Base-by-base conservation (phyloP, 2,797 vertebrate species). In the Melanogrammus aeglefinus region DNA sequence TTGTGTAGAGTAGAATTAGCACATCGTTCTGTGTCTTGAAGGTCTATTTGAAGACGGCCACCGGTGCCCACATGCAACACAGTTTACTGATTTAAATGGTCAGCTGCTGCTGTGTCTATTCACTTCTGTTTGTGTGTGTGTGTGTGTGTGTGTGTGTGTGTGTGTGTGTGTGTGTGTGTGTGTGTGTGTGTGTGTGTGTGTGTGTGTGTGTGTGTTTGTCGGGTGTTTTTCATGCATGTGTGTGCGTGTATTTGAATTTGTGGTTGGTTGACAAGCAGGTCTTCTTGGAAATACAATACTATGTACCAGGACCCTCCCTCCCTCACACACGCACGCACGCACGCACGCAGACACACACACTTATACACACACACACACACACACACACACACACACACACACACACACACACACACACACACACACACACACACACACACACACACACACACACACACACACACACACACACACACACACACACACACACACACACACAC, bases 321-420 rank as follows among this genome's bases (percentile, higher is more conserved):
- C 81, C 6, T 5, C 79, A 84, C 83, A 81, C 80, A 84, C 74
- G 77, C 78, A 75, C 80, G 69, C 78, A 79, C 51, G 31, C 44
- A 63, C 33, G 72, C 74, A 78, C 33, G 13, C 75, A 36, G 70
- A 24, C 29, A 47, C 39, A 31, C 35, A 39, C 75, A 41, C 75
- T 41, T 33, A 27, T 57, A 41, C 35, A 41, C 63, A 39, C 75
- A 41, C 75, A 70, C 57, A 27, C 75, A 41, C 35, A 41, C 63
- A 31, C 75, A 38, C 63, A 71, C 76, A 71, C 75, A 80, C 76
- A 78, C 69, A 80, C 12, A 18, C 1, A 4, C n/a, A 4, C 0
- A 47, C 57, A 4, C 47, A 51, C 47, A 21, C 47, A 51, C 16
- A 4, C 16, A 18, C 47, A 21, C 47, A 51, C 47, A 21, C 47